Percentiles rank a stretch among this genome's conserved stretches.
phyloP scores from a whole-genome alignment of 2,888 invertebrate genomes.

The Hirtodrosophila cameraria region DNA sequence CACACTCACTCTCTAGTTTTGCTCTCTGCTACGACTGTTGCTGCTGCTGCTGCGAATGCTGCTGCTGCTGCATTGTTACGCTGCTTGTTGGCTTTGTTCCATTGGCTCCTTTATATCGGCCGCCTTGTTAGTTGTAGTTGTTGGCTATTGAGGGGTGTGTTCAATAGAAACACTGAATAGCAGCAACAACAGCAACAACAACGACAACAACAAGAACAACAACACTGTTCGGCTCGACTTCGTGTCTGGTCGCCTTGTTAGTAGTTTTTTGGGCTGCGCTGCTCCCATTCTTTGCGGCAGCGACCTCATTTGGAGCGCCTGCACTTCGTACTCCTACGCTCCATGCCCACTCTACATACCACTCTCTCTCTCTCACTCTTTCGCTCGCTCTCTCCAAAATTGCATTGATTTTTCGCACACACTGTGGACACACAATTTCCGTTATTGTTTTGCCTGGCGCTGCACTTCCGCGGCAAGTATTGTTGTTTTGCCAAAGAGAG shows the following conservation, averaged over 20 bases:
- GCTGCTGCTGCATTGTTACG: conserved; percentile 58
- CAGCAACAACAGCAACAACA: conserved; percentile 55
- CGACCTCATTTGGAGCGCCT: conserved; percentile 61
- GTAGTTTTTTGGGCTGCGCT: conserved; percentile 59
- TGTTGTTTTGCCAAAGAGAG: conserved; percentile 47
- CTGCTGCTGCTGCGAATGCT: conserved; percentile 40
- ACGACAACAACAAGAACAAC: conserved; percentile 40
- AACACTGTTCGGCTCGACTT: conserved; percentile 59
- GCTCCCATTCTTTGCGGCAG: conserved; percentile 59
- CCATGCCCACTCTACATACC: conserved; percentile 3
- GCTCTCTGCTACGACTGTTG: conserved; percentile 28
- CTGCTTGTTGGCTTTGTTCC: conserved; percentile 74
- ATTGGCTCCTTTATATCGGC: conserved; percentile 78
- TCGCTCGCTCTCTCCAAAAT: conserved; percentile 31
- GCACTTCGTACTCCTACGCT: conserved; percentile 26
- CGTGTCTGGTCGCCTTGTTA: conserved; percentile 66
- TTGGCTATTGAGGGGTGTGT: conserved; percentile 79
- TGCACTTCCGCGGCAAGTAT: conserved; percentile 69
- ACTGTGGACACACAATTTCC: conserved; percentile 72
- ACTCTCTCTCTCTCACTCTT: conserved; percentile 2
- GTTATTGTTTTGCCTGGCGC: conserved; percentile 75
- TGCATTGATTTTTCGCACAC: conserved; percentile 66
- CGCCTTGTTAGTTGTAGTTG: conserved; percentile 76
- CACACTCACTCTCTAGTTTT: conserved; percentile 34
- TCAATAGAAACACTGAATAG: conserved; percentile 76